A percentile compares a stretch with the other conserved stretches of the same genome.
Evolutionary conservation across 2,888 invertebrate genomes (phyloP).

Genomic region (Leucania comma): DNA sequence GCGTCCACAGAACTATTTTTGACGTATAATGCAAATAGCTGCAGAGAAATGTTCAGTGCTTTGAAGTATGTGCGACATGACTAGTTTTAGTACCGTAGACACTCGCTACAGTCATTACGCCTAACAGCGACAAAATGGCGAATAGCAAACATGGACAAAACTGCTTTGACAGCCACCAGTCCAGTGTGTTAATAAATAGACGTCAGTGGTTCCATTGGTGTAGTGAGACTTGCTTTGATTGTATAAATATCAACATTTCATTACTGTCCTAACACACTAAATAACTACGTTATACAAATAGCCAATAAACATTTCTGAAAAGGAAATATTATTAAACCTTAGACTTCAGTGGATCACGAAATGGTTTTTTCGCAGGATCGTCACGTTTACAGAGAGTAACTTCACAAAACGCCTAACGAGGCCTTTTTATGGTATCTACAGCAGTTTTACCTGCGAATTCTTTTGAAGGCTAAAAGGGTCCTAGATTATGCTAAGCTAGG

Average conservation of each 20-base stretch:
- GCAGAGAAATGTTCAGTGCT: too few species aligned
- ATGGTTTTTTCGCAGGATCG: neutral
- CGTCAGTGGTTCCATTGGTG: too few species aligned
- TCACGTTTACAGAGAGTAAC: conserved; percentile 18
- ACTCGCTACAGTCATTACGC: too few species aligned
- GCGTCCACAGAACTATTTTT: too few species aligned
- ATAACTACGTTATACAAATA: neutral
- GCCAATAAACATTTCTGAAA: neutral
- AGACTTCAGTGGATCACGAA: neutral
- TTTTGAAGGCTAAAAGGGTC: conserved; percentile 4
- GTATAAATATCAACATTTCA: too few species aligned
- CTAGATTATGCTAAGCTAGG: neutral
- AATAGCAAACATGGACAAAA: too few species aligned
- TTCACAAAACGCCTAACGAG: conserved; percentile 27
- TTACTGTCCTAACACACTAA: neutral
- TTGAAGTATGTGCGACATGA: too few species aligned
- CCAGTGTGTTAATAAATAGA: too few species aligned
- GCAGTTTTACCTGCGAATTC: neutral
- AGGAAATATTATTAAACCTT: neutral
- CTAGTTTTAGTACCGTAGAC: too few species aligned
- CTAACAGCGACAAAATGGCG: too few species aligned
- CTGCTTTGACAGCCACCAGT: too few species aligned
- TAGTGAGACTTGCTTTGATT: neutral
- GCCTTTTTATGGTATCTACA: conserved; percentile 3
- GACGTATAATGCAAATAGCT: too few species aligned